Evolutionary conservation across 2,888 invertebrate genomes (phyloP).

Genomic region (Limnephilus auricula): DNA sequence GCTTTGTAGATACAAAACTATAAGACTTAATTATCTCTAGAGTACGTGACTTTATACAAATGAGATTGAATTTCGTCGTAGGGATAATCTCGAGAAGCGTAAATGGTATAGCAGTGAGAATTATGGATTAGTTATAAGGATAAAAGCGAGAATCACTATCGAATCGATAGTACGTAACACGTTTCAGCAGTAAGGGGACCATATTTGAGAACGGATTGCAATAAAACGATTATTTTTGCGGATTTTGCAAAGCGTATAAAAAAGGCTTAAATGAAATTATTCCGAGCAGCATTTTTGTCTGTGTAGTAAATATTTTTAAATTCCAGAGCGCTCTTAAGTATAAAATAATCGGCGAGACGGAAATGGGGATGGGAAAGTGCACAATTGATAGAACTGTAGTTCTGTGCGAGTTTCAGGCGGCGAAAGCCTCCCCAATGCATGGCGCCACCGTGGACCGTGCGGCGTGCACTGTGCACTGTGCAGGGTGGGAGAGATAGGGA

Average conservation of each 20-base stretch:
- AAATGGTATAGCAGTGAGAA: not conserved
- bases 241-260: not conserved
- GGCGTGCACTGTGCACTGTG: not conserved
- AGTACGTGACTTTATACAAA: not conserved
- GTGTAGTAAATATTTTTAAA: conserved; percentile 8
- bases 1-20: not conserved
- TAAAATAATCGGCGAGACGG: conserved; percentile 20
- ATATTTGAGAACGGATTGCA: no score
- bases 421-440: not conserved
- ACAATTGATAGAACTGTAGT: conserved; percentile 28
- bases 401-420: not conserved
- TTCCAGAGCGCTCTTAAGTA: not conserved
- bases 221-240: not conserved
- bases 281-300: not conserved
- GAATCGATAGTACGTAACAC: not conserved
- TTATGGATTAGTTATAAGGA: not conserved
- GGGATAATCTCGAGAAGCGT: not conserved
- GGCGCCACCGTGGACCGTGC: not conserved
- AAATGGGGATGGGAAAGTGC: conserved; percentile 15
- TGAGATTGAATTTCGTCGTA: not conserved
- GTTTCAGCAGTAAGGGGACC: no score
- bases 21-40: not conserved
- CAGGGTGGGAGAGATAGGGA: not conserved
- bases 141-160: not conserved
- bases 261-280: not conserved